Conservation (phyloP, 2,797 vertebrate species). For the Triplophysa bombifrons region DNA sequence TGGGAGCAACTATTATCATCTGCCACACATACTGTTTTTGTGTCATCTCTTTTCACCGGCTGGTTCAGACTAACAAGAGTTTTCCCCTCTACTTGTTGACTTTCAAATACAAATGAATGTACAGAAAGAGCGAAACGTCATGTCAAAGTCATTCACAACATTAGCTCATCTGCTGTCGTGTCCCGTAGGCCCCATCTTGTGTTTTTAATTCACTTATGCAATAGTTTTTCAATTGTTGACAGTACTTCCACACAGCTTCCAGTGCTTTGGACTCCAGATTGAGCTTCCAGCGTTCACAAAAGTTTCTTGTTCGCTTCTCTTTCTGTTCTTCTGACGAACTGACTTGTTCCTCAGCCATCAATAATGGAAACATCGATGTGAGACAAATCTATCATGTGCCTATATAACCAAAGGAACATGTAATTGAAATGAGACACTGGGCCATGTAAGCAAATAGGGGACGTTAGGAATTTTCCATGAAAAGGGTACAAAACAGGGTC, state of each 20-base stretch:
- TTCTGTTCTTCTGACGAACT: conserved; percentile 11
- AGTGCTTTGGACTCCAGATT: background rate
- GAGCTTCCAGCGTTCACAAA: conserved; percentile 14
- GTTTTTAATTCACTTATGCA: conserved; percentile 9
- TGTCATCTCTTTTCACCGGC: conserved; percentile 18
- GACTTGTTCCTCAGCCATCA: conserved; percentile 83
- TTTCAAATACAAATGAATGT: conserved; percentile 7
- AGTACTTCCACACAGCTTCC: conserved; percentile 9
- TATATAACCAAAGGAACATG: conserved; percentile 70
- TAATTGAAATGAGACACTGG: conserved; percentile 25
- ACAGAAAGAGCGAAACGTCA: conserved; percentile 53
- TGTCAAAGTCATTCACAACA: conserved; percentile 45
- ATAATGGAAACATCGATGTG: conserved; percentile 97
- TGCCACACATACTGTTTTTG: conserved; percentile 64
- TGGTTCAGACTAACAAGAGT: conserved; percentile 1
- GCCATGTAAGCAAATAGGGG: background rate
- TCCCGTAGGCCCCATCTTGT: conserved; percentile 18
- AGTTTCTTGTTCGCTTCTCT: conserved; percentile 9
- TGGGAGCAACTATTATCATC: conserved; percentile 95
- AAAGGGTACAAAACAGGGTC: background rate
- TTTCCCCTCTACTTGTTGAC: conserved; percentile 2
- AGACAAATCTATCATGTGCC: conserved; percentile 99
- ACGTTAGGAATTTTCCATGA: background rate
- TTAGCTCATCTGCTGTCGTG: conserved; percentile 5
- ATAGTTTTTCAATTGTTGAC: background rate